phyloP scores from a whole-genome alignment of 2,888 invertebrate species.

The Hydriomena furcata region DNA sequence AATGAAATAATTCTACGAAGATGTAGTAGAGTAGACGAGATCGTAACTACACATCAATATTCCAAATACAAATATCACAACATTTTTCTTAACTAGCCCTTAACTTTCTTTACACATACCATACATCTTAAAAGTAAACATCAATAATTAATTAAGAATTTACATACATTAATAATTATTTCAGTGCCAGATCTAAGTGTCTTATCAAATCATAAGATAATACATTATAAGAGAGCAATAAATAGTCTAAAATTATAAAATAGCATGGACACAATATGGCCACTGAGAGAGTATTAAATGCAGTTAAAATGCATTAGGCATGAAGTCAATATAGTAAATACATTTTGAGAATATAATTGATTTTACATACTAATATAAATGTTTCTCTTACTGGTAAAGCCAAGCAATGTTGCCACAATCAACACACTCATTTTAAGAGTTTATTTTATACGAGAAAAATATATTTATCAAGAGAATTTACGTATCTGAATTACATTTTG shows the following conservation, averaged over 20 bases:
- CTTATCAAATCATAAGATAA: constrained; percentile 45
- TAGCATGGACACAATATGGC: constrained; percentile 72
- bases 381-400: constrained; percentile 15
- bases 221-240: constrained; percentile 54
- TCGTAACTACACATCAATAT: constrained; percentile 65
- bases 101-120: constrained; percentile 74
- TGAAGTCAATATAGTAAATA: neutral
- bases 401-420: constrained; percentile 11
- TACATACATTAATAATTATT: constrained; percentile 49
- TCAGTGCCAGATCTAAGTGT: constrained; percentile 59
- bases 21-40: too few relatives aligned
- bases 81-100: constrained; percentile 75
- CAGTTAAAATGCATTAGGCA: constrained; percentile 35
- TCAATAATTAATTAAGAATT: constrained; percentile 72
- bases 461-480: constrained; percentile 10
- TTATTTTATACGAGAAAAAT: constrained; percentile 9
- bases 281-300: constrained; percentile 69
- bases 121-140: constrained; percentile 71
- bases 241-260: constrained; percentile 57
- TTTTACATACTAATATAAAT: neutral
- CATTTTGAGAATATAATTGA: constrained; percentile 8
- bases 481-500: constrained; percentile 21
- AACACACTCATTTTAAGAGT: neutral
- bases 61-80: constrained; percentile 84
- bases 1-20: constrained; percentile 24